Percentiles rank a stretch among this genome's conserved stretches.
phyloP scores from a whole-genome alignment of 2,797 vertebrate genomes.

The Falco naumanni region DNA sequence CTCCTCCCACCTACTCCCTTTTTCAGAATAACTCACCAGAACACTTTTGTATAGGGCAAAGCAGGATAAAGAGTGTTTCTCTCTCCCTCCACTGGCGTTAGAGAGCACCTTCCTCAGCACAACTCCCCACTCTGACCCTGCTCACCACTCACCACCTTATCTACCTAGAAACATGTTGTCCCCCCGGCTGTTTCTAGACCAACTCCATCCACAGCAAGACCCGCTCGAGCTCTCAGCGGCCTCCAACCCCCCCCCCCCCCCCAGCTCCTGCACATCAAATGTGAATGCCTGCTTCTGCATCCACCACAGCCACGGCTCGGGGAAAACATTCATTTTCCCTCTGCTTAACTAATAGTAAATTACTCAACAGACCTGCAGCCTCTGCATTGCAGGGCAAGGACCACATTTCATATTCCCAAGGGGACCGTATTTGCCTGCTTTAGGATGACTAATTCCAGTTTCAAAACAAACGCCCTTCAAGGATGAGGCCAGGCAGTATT shows the following conservation, averaged over 20 bases:
- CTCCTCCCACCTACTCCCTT: not conserved
- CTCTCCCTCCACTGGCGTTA: not conserved
- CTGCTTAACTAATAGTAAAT: not conserved
- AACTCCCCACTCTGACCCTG: not conserved
- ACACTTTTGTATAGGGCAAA: not conserved
- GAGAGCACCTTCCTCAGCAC: not conserved
- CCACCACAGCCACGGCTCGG: not conserved
- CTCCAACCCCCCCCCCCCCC: not conserved
- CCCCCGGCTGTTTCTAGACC: not conserved
- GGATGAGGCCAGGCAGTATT: not conserved
- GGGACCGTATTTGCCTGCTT: not conserved
- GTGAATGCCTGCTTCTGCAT: not conserved
- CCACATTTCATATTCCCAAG: not conserved
- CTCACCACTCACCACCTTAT: not conserved
- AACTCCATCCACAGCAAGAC: not conserved
- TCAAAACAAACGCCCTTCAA: not conserved
- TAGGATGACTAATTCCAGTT: not conserved
- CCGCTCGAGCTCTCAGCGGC: not conserved
- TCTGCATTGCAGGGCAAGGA: not conserved
- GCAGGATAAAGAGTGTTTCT: not conserved
- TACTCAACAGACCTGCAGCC: not conserved
- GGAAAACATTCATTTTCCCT: not conserved
- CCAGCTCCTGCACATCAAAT: not conserved
- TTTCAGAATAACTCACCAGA: not conserved
- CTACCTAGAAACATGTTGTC: fast-evolving